A percentile compares a stretch with the other conserved stretches of the same genome.
phyloP scores from a whole-genome alignment of 2,113 vertebrate species.

The Colius striatus region DNA sequence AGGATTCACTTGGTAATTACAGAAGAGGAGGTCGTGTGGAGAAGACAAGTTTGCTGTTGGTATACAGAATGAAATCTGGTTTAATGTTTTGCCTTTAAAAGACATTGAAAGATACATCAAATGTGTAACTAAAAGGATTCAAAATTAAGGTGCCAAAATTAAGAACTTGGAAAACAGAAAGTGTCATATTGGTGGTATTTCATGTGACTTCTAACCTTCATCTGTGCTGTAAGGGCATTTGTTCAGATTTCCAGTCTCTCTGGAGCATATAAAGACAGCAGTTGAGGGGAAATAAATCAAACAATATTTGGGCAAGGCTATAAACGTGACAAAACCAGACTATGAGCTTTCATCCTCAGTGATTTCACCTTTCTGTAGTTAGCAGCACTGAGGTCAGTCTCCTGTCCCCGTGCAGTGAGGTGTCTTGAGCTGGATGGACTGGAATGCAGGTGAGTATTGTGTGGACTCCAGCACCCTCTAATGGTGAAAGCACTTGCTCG shows the following conservation, averaged over 20 bases:
- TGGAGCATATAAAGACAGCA: background rate
- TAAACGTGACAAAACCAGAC: background rate
- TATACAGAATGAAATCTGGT: background rate
- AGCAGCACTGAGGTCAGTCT: background rate
- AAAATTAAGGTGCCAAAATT: background rate
- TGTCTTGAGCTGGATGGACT: background rate
- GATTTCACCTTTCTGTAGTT: background rate
- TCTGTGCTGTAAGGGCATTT: background rate
- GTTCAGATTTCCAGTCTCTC: background rate
- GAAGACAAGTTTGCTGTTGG: background rate
- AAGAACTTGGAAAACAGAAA: background rate
- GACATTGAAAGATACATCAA: rapidly evolving
- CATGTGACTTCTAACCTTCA: background rate
- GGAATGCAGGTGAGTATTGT: background rate
- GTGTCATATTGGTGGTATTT: background rate
- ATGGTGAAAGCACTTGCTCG: background rate
- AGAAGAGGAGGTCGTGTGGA: background rate
- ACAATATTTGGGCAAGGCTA: background rate
- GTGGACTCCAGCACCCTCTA: conserved; percentile 58
- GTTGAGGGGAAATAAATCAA: background rate
- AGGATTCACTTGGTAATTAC: background rate
- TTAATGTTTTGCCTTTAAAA: background rate
- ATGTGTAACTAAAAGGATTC: background rate
- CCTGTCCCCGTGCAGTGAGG: background rate
- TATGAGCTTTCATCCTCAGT: background rate